Base-by-base conservation (phyloP, 1,140 invertebrate species). In the Pogonognathellus flavescens region DNA sequence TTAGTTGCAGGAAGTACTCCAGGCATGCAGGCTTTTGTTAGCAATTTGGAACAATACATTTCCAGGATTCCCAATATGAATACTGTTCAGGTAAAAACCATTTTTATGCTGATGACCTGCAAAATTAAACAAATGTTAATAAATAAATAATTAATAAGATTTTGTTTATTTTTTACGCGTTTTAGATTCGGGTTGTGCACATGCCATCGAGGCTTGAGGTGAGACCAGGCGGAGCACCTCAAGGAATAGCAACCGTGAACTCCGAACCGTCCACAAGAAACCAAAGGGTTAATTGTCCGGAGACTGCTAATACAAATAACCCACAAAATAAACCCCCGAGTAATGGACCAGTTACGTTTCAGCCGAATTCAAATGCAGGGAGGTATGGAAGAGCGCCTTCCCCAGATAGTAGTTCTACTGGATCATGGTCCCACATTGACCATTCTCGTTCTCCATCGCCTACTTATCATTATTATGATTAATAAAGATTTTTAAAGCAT, bases 21-120 rank as follows among this genome's bases (percentile, higher is more conserved):
- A 49, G 11, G n/a, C 3, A 16, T 31, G 13, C 66, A 81, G 10
- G n/a, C 16, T 22, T 59, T 52, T 7, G 72, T 82, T 7, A 0
- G 9, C 4, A 57, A 41, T 20, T 22, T 86, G 16, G 86, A 86
- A 16, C 31, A 31, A 13, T 86, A 83, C 52, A 60, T 81, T 14
- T 13, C 1, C 1, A 14, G 57, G 50, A 20, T 82, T 49, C 50
- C 80, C 9, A 86, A 86, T 53, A 83, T 83, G 72, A 25, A 31
- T 9, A 53, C 50, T n/a, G 55, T 11, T 49, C 66, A 84, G 82
- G 85, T 86, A 83, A 49, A 2, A 10, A 22, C 10, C 5, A 66
- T 25, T 25, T 25, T 31, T 11, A 14, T 66, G 4, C 60, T 22
- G 3, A 22, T 11, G 20, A 11, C 52, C 52, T 53, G 7, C 13